Evolutionary conservation across 2,113 vertebrate species (phyloP), one percentile per base, ranked within the genome.

Genomic region (Menura novaehollandiae): DNA sequence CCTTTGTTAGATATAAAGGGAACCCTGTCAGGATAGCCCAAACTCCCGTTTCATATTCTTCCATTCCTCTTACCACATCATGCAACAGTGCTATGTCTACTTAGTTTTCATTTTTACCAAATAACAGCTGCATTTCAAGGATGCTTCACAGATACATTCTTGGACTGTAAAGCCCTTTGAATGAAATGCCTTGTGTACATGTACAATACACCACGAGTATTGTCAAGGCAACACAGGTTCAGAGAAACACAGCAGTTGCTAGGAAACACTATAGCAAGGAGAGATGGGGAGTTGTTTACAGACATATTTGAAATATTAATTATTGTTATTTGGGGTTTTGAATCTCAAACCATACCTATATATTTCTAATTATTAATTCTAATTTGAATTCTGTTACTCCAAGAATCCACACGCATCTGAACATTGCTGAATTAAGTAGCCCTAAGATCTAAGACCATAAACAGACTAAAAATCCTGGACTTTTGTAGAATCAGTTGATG

Each of bases 201-300:
- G 51, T 30, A 60, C 69, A 93, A 41, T 77, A 43, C 41, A 37
- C n/a, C 71, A 39, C 0, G 1, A 83, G 27, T 49, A 94, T 73
- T 91, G 92, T 79, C 85, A 91, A 95, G 92, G 92, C 90, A 96
- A 91, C 91, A 39, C 47, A 39, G 52, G 60, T 82, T 90, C 67
- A 49, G 41, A 69, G 49, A 80, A 94, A 63, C 44, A 59, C 69
- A 79, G 95, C 89, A 72, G 96, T 93, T 97, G 95, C 93, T 97
- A 91, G 94, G 96, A 95, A 90, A 96, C 95, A 55, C 56, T 41
- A 35, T 3, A 81, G 78, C 62, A 75, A 91, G 85, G 35, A 89
- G 56, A 59, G 24, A 81, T 17, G 33, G 15, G 7, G 51, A 74
- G 47, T 12, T 93, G 56, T 75, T 94, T 92, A 74, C 73, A 69